phyloP scores from a whole-genome alignment of 2,888 invertebrate species.

The Sycophila texana region DNA sequence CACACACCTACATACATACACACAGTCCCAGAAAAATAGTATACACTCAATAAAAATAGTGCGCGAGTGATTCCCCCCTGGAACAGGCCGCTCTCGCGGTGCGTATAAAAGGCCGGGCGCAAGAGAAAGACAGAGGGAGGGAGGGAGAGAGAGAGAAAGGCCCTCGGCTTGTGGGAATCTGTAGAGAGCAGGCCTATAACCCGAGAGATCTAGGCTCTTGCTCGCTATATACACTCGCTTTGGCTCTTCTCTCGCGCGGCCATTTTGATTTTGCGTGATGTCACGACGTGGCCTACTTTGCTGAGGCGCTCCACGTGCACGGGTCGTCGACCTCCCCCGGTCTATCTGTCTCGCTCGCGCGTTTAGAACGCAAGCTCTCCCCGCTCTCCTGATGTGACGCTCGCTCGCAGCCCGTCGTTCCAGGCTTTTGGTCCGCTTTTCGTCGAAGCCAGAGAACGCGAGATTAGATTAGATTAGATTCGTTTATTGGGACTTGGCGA shows the following conservation, averaged over 20 bases:
- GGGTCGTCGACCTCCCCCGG: constrained; percentile 66
- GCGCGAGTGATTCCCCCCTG: neutral
- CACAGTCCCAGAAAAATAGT: too few species aligned
- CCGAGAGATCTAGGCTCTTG: neutral
- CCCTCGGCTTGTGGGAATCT: neutral
- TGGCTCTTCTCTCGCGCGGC: constrained; percentile 60
- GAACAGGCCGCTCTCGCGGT: neutral
- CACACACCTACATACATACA: too few species aligned
- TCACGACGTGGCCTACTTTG: constrained; percentile 73
- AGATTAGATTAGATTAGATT: too few species aligned
- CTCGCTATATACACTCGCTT: constrained; percentile 4
- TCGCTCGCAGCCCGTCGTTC: constrained; percentile 30
- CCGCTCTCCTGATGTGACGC: neutral
- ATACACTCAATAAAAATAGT: neutral
- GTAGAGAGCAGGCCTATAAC: too few species aligned
- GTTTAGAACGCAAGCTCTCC: neutral
- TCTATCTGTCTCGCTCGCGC: constrained; percentile 55
- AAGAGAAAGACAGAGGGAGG: neutral
- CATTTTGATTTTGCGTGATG: constrained; percentile 72
- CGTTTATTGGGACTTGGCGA: too few species aligned
- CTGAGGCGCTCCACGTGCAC: constrained; percentile 70
- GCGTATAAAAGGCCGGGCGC: constrained; percentile 3
- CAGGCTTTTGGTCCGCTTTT: neutral
- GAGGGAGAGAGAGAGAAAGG: neutral
- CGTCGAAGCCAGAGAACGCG: too few species aligned